These are phyloP conservation scores for Odontocolon sp. DNA, from an alignment of 2,888 invertebrate species.

Conservation along the genomic window DNA sequence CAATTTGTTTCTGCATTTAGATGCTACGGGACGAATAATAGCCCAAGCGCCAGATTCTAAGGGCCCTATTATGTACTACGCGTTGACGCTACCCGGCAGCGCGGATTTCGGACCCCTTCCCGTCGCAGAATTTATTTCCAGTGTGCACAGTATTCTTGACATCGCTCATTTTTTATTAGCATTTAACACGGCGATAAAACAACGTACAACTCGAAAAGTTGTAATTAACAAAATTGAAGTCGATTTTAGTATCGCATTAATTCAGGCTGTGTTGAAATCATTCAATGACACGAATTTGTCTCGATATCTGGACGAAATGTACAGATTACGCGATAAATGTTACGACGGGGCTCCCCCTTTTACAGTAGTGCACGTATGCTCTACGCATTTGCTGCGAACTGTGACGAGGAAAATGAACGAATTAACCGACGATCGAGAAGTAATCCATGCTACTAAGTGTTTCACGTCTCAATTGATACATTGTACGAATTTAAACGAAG, in stretches of 20 bases:
- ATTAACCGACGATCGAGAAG: not conserved
- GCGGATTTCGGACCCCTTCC: no score
- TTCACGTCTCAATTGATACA: no score
- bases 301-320: not conserved
- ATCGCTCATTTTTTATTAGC: not conserved
- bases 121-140: no score
- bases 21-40: no score
- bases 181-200: not conserved
- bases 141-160: no score
- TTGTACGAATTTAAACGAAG: no score
- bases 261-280: not conserved
- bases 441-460: no score
- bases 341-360: not conserved
- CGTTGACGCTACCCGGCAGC: no score
- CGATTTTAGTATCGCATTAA: conserved; percentile 26
- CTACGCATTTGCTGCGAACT: conserved; percentile 35
- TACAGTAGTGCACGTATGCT: conserved; percentile 42
- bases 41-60: no score
- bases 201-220: not conserved
- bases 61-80: no score
- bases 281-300: conserved; percentile 2
- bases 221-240: conserved; percentile 32
- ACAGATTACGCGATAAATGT: not conserved
- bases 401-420: conserved; percentile 17
- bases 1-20: no score